Evolutionary conservation across 2,888 invertebrate genomes (phyloP), one percentile per base, ranked within the genome.

Genomic region (Conistra vaccinii): DNA sequence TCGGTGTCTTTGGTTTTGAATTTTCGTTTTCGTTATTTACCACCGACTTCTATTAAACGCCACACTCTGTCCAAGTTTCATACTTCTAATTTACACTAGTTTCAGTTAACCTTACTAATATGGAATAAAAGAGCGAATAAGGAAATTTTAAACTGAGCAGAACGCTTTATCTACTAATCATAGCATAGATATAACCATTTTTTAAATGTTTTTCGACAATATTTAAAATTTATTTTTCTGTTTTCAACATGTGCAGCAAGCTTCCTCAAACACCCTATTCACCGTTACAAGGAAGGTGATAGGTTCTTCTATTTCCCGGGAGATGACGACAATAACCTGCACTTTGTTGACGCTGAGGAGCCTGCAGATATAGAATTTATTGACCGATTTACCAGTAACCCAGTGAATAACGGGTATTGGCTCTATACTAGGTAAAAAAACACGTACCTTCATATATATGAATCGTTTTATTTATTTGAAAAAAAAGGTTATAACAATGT

Each of bases 251-350:
- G 85, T 87, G 85, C 92, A 90, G 92, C 92, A 70, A 90, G 88
- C 88, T 87, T 91, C 17, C 75, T 92, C 67, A 89, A 87, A 89
- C 89, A 90, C 85, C 90, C 88, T 0, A 66, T 63, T 6, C 77
- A 79, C 88, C 91, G 88, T 90, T 91, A 92, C 78, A 81, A 89
- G 78, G 90, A 91, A 79, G 91, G 88, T 60, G 90, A 91, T 73
- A 90, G 92, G 69, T 94, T 88, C 87, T 91, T 94, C 85, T 89
- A 88, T 66, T 92, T 93, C 74, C 89, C 92, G 10, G 92, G 92
- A 39, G 93, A 93, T 72, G 92, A 90, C 1, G 92, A 92, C 55
- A 80, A 85, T 3, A 84, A 63, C 12, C 55, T 89, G 1, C 90
- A 91, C 72, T 78, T 92, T 10, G 90, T 94, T 0, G 93, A 94